Conservation (phyloP, 2,797 vertebrate species). For the Botia almorhae region DNA sequence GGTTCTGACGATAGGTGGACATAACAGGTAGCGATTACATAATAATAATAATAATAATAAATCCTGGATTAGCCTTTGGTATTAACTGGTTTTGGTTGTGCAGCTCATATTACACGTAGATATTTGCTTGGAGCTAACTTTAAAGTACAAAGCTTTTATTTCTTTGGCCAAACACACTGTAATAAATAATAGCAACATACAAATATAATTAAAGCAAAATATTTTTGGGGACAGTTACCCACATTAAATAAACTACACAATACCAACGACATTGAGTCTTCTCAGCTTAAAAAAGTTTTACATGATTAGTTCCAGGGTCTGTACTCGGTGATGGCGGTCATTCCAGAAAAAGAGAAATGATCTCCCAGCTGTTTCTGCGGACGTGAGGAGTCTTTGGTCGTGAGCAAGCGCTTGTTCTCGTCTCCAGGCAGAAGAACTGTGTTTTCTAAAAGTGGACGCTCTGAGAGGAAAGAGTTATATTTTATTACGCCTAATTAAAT, state of each 20-base stretch:
- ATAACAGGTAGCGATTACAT: no score
- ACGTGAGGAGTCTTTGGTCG: slow-evolving; percentile 59
- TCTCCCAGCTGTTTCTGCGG: slow-evolving; percentile 61
- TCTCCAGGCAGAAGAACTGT: slow-evolving; percentile 59
- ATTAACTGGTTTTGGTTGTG: slow-evolving; percentile 16
- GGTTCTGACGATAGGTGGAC: neutral
- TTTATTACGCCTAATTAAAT: neutral
- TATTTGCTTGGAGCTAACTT: slow-evolving; percentile 35
- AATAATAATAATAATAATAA: slow-evolving; percentile 11
- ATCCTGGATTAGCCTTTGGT: neutral
- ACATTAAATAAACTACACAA: slow-evolving; percentile 53
- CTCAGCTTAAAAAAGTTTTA: no score
- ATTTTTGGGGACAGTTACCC: slow-evolving; percentile 32
- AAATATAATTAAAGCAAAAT: slow-evolving; percentile 32
- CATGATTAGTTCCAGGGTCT: slow-evolving; percentile 79
- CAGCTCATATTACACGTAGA: slow-evolving; percentile 8
- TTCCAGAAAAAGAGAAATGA: slow-evolving; percentile 64
- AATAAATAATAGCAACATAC: slow-evolving; percentile 52
- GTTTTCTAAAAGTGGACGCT: slow-evolving; percentile 64
- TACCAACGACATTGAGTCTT: slow-evolving; percentile 49
- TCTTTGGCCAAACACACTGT: slow-evolving; percentile 25
- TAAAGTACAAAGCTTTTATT: slow-evolving; percentile 9
- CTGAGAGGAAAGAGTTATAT: slow-evolving; percentile 56
- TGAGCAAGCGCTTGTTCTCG: slow-evolving; percentile 51
- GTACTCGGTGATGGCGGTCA: slow-evolving; percentile 73